These are phyloP conservation scores for Mirounga angustirostris DNA, from an alignment of 2,113 vertebrate genomes.

Conservation along the genomic window DNA sequence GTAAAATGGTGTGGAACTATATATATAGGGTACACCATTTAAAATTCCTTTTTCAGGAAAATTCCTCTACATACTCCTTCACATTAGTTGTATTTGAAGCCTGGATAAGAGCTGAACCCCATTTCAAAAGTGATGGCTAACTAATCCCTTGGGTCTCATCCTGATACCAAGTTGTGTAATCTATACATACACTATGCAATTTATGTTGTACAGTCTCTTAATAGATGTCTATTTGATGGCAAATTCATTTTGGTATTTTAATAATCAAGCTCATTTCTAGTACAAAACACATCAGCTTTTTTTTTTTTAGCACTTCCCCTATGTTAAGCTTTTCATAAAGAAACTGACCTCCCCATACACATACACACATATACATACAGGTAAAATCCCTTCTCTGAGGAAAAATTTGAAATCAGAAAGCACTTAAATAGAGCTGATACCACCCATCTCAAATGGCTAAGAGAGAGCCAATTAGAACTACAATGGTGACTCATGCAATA, in stretches of 20 bases:
- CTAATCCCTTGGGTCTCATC: background rate
- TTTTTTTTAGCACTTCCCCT: background rate
- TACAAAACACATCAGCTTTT: background rate
- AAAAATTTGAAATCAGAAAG: background rate
- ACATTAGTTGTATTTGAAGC: background rate
- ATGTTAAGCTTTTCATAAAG: constrained; percentile 1
- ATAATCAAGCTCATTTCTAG: constrained; percentile 8
- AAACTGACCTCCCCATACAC: background rate
- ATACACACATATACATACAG: background rate
- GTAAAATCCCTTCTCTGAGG: background rate
- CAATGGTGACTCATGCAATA: background rate
- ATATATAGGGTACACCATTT: constrained; percentile 62
- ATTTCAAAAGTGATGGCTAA: constrained; percentile 15
- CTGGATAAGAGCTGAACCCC: background rate
- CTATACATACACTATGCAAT: background rate
- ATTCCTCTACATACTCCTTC: background rate
- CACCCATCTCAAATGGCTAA: background rate
- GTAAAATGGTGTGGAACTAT: constrained; percentile 68
- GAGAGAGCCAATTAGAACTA: background rate
- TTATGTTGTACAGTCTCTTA: background rate
- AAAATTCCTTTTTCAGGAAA: constrained; percentile 67
- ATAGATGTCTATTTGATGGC: background rate
- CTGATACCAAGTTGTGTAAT: background rate
- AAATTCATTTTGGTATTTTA: constrained; percentile 46
- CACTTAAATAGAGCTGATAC: background rate